phyloP scores from a whole-genome alignment of 2,888 invertebrate species.

The Aleiodes alternator region DNA sequence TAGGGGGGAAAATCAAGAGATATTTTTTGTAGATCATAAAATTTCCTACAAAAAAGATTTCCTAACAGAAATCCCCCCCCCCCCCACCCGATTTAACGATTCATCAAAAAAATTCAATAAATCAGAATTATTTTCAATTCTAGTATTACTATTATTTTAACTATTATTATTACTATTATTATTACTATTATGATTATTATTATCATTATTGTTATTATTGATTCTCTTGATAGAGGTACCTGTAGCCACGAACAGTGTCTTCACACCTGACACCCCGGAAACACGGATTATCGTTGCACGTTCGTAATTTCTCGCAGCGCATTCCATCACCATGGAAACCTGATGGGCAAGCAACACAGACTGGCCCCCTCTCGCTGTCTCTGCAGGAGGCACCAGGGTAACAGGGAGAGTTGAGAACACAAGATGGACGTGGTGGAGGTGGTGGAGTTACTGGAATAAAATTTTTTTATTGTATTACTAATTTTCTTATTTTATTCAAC shows the following conservation, averaged over 20 bases:
- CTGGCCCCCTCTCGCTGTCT: constrained; percentile 82
- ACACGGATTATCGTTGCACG: constrained; percentile 82
- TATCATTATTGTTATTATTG: not conserved
- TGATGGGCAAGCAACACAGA: constrained; percentile 85
- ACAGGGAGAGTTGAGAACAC: constrained; percentile 68
- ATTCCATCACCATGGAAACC: constrained; percentile 87
- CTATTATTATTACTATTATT: too few species aligned
- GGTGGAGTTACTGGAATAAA: constrained; percentile 32
- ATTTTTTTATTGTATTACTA: constrained; percentile 13
- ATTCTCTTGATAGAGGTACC: constrained; percentile 54
- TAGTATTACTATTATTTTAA: too few species aligned
- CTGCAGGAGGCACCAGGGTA: constrained; percentile 82
- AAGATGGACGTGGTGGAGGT: constrained; percentile 63
- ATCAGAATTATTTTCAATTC: too few species aligned
- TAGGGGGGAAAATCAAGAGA: too few species aligned
- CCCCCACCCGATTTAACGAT: too few species aligned
- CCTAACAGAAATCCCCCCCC: too few species aligned
- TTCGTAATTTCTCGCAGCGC: constrained; percentile 82
- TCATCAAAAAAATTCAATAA: too few species aligned
- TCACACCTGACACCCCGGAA: constrained; percentile 77
- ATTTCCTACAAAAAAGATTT: too few species aligned
- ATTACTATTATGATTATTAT: not conserved
- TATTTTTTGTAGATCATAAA: too few species aligned
- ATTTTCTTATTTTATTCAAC: not conserved
- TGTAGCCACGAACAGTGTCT: constrained; percentile 69